Evolutionary conservation across 2,888 invertebrate species (phyloP), one percentile per base, ranked within the genome.

Genomic region (Melanargia galathea): DNA sequence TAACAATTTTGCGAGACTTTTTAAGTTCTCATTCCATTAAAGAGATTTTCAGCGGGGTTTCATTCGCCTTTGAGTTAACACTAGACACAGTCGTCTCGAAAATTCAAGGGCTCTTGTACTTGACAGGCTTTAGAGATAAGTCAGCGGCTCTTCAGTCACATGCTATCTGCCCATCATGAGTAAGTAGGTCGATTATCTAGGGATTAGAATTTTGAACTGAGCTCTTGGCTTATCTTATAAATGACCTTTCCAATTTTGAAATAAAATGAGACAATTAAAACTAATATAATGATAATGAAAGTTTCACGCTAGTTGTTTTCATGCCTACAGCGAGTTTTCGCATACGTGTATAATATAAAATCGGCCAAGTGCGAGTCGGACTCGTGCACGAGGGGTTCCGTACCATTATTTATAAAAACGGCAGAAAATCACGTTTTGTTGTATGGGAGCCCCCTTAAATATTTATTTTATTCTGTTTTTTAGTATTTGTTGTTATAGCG

Each of bases 41-140:
- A 46, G n/a, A 30, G 10, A 38, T 51, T 18, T 16, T 11, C n/a
- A 10, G 20, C 20, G 13, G 7, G 13, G 8, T 35, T 52, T 20
- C 16, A 20, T 35, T 35, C 20, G 7, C 30, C 16, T 13, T 52
- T 13, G 6, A 13, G 49, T 30, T 2, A 13, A 8, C 45, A 11
- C 8, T 40, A 24, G n/a, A 20, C 5, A 24, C 43, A 57, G 45
- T 16, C 16, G 24, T 26, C 45, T 40, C 11, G 43, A 57, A 43
- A 45, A 11, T 45, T 56, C 18, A 52, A 22, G 20, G 33, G 33
- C 52, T 18, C 35, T 35, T 1, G 35, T 35, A 35, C 20, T 33
- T 52, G 33, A 35, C 11, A 52, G 35, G 52, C 52, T 33, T 52
- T 35, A 35, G 52, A 52, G 52, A 52, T 52, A 52, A 33, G 20